A percentile compares a stretch with the other conserved stretches of the same genome.
phyloP scores from a whole-genome alignment of 2,797 vertebrate genomes.

The Acanthis flammea region DNA sequence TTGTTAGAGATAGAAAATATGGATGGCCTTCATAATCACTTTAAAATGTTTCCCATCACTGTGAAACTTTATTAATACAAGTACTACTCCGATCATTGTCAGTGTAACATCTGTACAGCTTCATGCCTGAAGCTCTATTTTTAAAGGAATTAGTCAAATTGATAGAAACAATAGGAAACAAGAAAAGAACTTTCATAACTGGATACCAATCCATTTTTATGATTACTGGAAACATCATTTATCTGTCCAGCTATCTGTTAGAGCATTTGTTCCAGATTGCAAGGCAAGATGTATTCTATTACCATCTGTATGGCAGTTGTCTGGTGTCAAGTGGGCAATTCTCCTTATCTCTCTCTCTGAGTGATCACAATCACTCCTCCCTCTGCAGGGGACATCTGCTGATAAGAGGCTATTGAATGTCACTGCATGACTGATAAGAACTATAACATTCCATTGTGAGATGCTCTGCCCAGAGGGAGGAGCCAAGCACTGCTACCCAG shows the following conservation, averaged over 20 bases:
- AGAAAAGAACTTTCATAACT: background rate
- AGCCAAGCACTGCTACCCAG: too few species aligned
- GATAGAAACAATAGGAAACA: background rate
- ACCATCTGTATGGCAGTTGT: too few species aligned
- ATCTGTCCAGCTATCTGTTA: background rate
- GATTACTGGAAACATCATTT: accelerated
- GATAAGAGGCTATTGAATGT: too few species aligned
- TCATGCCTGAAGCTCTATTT: background rate
- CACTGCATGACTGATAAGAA: too few species aligned
- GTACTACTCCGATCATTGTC: background rate
- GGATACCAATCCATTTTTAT: background rate
- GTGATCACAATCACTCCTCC: too few species aligned
- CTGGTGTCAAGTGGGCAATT: too few species aligned
- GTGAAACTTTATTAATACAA: background rate
- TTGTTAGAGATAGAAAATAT: background rate
- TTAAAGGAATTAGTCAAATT: background rate
- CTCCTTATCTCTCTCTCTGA: too few species aligned
- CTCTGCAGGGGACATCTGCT: too few species aligned
- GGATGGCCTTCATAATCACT: background rate
- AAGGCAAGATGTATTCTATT: too few species aligned
- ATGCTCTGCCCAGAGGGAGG: too few species aligned
- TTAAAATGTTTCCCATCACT: background rate
- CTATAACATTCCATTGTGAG: too few species aligned
- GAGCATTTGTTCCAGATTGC: background rate
- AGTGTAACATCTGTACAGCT: background rate